Conservation (phyloP, 2,797 vertebrate species). For the Prionace glauca region DNA sequence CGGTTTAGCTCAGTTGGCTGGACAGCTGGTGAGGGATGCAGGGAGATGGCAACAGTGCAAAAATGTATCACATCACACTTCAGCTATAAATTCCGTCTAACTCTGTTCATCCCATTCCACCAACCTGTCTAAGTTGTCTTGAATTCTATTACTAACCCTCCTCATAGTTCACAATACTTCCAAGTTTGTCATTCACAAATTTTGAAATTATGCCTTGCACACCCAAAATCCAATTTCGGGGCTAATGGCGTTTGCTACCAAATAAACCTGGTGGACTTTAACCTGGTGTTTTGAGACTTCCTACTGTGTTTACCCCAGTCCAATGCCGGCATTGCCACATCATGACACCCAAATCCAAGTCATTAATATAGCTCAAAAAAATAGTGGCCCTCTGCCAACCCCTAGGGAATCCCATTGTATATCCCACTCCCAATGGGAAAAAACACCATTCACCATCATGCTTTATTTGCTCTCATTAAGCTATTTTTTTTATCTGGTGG, state of each 20-base stretch:
- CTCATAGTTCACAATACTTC: background rate
- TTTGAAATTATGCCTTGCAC: background rate
- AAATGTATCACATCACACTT: background rate
- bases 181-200: background rate
- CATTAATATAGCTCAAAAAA: background rate
- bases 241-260: too few species aligned
- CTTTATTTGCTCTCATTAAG: background rate
- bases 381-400: background rate
- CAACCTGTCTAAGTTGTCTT: background rate
- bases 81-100: background rate
- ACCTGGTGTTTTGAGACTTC: too few species aligned
- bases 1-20: too few species aligned
- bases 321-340: too few species aligned
- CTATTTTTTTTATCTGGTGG: background rate
- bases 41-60: background rate
- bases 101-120: background rate
- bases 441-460: background rate
- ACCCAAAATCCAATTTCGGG: background rate
- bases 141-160: background rate
- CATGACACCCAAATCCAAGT: background rate
- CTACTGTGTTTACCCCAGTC: too few species aligned
- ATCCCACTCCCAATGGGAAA: background rate
- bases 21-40: too few species aligned
- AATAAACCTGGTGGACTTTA: too few species aligned
- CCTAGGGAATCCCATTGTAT: background rate